phyloP scores from a whole-genome alignment of 2,888 invertebrate genomes.

The Ophioninae sp. region DNA sequence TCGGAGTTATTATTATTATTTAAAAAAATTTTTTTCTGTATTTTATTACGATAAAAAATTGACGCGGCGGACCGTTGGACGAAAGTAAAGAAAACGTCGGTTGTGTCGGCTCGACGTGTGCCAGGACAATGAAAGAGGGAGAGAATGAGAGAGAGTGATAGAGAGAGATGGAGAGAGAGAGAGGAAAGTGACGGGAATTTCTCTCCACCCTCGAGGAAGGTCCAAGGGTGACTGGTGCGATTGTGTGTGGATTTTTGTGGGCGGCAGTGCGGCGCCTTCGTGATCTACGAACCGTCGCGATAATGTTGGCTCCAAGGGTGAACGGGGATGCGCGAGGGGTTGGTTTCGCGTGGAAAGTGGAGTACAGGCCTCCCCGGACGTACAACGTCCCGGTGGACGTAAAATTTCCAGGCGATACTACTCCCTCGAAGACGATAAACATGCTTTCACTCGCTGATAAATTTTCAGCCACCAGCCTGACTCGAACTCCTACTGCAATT shows the following conservation, averaged over 20 bases:
- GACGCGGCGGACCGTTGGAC: background rate
- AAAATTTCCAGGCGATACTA: background rate
- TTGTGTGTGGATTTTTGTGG: slow-evolving; percentile 56
- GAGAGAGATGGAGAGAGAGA: slow-evolving; percentile 9
- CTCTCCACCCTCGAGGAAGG: slow-evolving; percentile 72
- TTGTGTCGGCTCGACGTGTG: background rate
- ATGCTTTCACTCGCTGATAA: too few species aligned
- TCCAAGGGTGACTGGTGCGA: slow-evolving; percentile 74
- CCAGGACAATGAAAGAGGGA: background rate
- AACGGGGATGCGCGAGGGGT: slow-evolving; percentile 3
- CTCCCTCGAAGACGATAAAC: background rate
- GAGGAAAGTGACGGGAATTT: slow-evolving; percentile 62
- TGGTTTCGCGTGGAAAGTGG: background rate
- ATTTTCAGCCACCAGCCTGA: too few species aligned
- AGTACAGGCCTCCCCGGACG: background rate
- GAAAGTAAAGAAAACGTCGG: background rate
- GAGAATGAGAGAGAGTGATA: background rate
- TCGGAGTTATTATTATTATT: background rate
- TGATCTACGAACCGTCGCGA: slow-evolving; percentile 67
- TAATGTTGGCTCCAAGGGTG: slow-evolving; percentile 45
- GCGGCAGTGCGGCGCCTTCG: slow-evolving; percentile 71
- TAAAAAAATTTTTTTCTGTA: too few species aligned
- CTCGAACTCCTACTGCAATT: too few species aligned
- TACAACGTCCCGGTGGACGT: background rate
- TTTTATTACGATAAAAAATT: background rate